A percentile compares a stretch with the other conserved stretches of the same genome.
Evolutionary conservation across 2,797 vertebrate genomes (phyloP).

Genomic region (Geotrypetes seraphini): DNA sequence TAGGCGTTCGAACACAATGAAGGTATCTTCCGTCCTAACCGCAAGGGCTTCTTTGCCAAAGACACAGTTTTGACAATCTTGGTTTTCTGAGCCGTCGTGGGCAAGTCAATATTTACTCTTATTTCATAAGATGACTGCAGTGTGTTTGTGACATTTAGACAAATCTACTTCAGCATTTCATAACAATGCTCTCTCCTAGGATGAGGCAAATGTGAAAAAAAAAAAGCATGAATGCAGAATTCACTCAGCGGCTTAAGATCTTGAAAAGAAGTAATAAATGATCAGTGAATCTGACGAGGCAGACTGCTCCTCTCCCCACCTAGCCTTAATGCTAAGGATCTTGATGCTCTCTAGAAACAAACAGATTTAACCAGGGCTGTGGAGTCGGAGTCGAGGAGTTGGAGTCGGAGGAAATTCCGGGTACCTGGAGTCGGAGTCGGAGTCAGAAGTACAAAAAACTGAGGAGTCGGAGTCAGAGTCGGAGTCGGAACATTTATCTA

Average conservation of each 20-base stretch:
- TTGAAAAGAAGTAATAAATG: fast-evolving
- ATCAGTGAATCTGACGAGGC: neutral
- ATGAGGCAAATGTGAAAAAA: neutral
- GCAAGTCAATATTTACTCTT: neutral
- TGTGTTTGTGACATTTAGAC: neutral
- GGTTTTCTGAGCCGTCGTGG: neutral
- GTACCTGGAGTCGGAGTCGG: no score
- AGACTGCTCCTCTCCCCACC: neutral
- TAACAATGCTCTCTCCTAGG: neutral
- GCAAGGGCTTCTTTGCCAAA: neutral
- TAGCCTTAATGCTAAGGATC: no score
- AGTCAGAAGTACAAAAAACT: no score
- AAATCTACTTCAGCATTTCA: neutral
- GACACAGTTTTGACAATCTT: neutral
- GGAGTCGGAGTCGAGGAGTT: no score
- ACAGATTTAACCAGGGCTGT: neutral
- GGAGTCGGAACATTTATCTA: no score
- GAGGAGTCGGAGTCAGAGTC: no score
- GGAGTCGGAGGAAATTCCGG: no score
- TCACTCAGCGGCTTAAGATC: fast-evolving
- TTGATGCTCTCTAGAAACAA: no score
- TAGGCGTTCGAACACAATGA: neutral
- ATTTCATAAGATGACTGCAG: neutral
- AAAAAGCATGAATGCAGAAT: fast-evolving
- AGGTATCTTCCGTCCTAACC: neutral